These are phyloP conservation scores for Macropodus opercularis DNA, from an alignment of 2,797 vertebrate genomes.

Conservation along the genomic window DNA sequence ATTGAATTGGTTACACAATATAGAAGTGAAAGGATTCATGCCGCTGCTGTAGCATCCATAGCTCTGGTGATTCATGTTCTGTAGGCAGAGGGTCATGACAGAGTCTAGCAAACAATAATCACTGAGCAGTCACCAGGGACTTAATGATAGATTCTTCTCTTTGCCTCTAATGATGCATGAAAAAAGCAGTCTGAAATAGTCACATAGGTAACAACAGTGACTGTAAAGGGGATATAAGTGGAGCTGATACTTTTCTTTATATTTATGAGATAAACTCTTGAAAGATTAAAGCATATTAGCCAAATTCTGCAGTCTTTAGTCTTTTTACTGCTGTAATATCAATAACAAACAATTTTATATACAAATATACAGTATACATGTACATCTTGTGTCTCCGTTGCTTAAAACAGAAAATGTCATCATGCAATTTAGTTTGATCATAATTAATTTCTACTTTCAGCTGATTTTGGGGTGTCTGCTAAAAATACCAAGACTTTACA, in stretches of 20 bases:
- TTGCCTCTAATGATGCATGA: constrained; percentile 30
- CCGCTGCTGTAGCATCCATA: constrained; percentile 49
- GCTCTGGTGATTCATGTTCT: constrained; percentile 70
- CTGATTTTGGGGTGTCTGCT: constrained; percentile 99
- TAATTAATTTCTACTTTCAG: constrained; percentile 79
- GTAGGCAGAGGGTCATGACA: constrained; percentile 68
- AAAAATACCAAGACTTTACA: constrained; percentile 98
- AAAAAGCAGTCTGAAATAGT: constrained; percentile 20
- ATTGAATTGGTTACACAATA: constrained; percentile 48
- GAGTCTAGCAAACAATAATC: constrained; percentile 66
- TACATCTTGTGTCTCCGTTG: neutral
- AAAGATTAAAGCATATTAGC: neutral
- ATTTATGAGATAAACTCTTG: constrained; percentile 4
- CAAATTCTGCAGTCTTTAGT: too few relatives aligned
- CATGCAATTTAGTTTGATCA: constrained; percentile 6
- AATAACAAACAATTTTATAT: too few relatives aligned
- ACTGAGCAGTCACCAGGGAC: constrained; percentile 53
- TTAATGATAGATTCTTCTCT: constrained; percentile 56
- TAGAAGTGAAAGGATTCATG: constrained; percentile 40
- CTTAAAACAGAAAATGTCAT: constrained; percentile 4
- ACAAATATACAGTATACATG: too few relatives aligned
- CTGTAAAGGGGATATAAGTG: neutral
- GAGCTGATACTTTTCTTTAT: constrained; percentile 2
- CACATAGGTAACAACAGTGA: constrained; percentile 24
- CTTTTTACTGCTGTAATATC: too few relatives aligned